phyloP scores from a whole-genome alignment of 2,797 vertebrate species.

The Dallia pectoralis region DNA sequence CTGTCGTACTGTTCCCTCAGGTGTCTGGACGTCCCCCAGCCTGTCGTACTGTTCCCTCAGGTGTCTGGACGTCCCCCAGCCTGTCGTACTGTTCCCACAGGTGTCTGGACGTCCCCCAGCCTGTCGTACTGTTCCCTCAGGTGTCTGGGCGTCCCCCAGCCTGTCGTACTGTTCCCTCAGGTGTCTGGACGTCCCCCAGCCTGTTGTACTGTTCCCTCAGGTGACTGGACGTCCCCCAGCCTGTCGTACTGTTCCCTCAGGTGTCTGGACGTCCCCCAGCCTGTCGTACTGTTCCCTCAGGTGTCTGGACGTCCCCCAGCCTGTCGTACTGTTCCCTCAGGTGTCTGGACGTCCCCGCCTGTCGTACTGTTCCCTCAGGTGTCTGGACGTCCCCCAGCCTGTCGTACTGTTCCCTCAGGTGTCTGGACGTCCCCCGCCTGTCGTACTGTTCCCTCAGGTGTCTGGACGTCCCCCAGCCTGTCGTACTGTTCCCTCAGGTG shows the following conservation, averaged over 20 bases:
- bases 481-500: slow-evolving; percentile 28
- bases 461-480: slow-evolving; percentile 31
- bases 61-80: slow-evolving; percentile 37
- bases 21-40: slow-evolving; percentile 37
- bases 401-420: slow-evolving; percentile 29
- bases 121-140: slow-evolving; percentile 20
- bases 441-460: slow-evolving; percentile 28
- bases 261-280: slow-evolving; percentile 37
- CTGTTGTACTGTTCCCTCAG: slow-evolving; percentile 20
- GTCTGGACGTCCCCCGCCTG: slow-evolving; percentile 31
- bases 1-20: slow-evolving; percentile 20
- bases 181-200: slow-evolving; percentile 37
- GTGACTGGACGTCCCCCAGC: slow-evolving; percentile 37
- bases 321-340: slow-evolving; percentile 20
- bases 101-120: slow-evolving; percentile 37
- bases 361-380: slow-evolving; percentile 29
- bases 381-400: slow-evolving; percentile 31
- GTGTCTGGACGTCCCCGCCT: slow-evolving; percentile 36
- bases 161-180: slow-evolving; percentile 20
- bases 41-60: slow-evolving; percentile 20
- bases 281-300: slow-evolving; percentile 20
- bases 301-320: slow-evolving; percentile 37
- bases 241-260: slow-evolving; percentile 20
- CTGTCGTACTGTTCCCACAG: slow-evolving; percentile 20
- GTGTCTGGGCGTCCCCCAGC: slow-evolving; percentile 37